These are phyloP conservation scores for Panulirus ornatus DNA, from an alignment of 1,140 invertebrate genomes.

Conservation along the genomic window DNA sequence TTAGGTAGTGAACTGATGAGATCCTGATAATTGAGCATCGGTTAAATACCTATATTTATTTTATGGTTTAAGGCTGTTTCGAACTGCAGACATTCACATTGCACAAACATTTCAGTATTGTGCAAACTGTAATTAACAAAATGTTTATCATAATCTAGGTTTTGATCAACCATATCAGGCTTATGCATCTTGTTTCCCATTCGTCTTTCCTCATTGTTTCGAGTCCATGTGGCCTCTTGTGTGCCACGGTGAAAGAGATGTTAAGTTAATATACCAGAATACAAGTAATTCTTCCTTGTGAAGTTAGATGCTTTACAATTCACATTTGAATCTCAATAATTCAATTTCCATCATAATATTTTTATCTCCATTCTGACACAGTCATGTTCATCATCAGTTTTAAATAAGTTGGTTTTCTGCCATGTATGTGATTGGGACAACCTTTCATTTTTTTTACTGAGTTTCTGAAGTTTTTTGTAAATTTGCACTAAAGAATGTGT, in stretches of 20 bases:
- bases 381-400: neutral
- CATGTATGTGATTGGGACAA: no score
- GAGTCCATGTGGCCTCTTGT: neutral
- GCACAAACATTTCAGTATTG: neutral
- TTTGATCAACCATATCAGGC: neutral
- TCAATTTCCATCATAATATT: neutral
- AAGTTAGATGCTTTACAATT: neutral
- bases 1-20: no score
- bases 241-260: neutral
- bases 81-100: neutral
- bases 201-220: neutral
- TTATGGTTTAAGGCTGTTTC: no score
- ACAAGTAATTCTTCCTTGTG: neutral
- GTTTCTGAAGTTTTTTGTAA: neutral
- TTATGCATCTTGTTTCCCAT: neutral
- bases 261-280: neutral
- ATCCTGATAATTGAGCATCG: no score
- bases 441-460: neutral
- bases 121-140: neutral
- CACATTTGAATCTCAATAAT: neutral
- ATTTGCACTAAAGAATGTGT: neutral
- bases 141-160: neutral
- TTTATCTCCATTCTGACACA: neutral
- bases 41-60: no score
- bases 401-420: no score